Evolutionary conservation across 2,797 vertebrate species (phyloP), one percentile per base, ranked within the genome.

Genomic region (Ibycter americanus): DNA sequence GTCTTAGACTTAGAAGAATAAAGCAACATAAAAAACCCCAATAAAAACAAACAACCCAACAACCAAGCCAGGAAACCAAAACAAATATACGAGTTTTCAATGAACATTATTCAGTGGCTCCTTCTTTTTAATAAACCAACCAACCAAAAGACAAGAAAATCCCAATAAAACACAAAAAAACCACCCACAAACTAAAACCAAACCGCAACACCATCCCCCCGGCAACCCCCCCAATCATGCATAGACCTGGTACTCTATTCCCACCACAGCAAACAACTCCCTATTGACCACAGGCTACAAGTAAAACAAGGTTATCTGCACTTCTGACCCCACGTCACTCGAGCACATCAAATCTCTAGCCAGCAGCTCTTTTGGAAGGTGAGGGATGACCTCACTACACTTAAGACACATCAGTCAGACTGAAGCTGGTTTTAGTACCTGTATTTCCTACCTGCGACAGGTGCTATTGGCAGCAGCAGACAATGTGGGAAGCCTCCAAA

Each of bases 221-320:
- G 6, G 6, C 40, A 42, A 42, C 40, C 40, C n/a, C 5, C 2
- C 0, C 15, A 44, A 4, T 22, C 14, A 19, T 49, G 8, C 6
- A 26, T 27, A 36, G 21, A 36, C 5, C 27, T 68, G 22, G 13
- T 26, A 15, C 42, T 71, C 66, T 59, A 5, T 15, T 65, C 16
- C 16, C 32, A 58, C 11, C 11, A 40, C 22, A 85, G 62, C 72
- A 68, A 32, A 74, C 66, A 67, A 61, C 21, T 65, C 22, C 19
- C 12, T 15, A 2, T 8, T 54, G 20, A 52, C 27, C 55, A 65
- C 11, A 86, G 19, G 42, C n/a, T 88, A 47, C 23, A 63, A 55
- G 11, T 12, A 20, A 63, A 56, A 25, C 13, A 8, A 76, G 16
- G 2, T 46, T 18, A 26, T 11, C 22, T 31, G 8, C 14, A 4